phyloP scores from a whole-genome alignment of 2,888 invertebrate species.

The Epinotia bilunana region DNA sequence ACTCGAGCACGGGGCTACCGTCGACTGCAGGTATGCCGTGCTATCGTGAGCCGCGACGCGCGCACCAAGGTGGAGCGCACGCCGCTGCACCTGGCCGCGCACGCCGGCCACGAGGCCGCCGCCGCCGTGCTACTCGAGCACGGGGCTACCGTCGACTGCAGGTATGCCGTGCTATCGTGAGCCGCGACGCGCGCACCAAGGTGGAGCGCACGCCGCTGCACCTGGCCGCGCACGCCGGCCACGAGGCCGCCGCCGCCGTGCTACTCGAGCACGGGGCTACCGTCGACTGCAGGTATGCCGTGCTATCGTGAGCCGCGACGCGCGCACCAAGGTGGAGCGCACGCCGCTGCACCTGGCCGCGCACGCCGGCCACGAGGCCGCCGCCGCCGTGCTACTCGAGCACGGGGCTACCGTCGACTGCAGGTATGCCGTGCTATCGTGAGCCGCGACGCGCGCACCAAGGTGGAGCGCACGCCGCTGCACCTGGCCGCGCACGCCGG shows the following conservation, averaged over 20 bases:
- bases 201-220: neutral
- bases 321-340: constrained; percentile 95
- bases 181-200: too few relatives aligned
- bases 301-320: constrained; percentile 94
- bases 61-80: constrained; percentile 97
- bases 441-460: constrained; percentile 15
- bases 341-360: constrained; percentile 85
- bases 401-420: constrained; percentile 51
- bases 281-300: constrained; percentile 57
- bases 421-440: constrained; percentile 40
- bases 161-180: constrained; percentile 31
- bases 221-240: constrained; percentile 90
- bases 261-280: constrained; percentile 75
- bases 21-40: constrained; percentile 68
- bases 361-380: constrained; percentile 82
- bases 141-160: constrained; percentile 51
- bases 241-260: constrained; percentile 91
- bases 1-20: constrained; percentile 43
- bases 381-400: constrained; percentile 88
- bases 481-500: constrained; percentile 76
- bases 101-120: constrained; percentile 83
- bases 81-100: constrained; percentile 91
- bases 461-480: constrained; percentile 88
- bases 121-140: constrained; percentile 86
- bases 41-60: constrained; percentile 94